Percentiles rank a stretch among this genome's conserved stretches.
phyloP scores from a whole-genome alignment of 2,797 vertebrate genomes.

The Hyperoplus lanceolatus region DNA sequence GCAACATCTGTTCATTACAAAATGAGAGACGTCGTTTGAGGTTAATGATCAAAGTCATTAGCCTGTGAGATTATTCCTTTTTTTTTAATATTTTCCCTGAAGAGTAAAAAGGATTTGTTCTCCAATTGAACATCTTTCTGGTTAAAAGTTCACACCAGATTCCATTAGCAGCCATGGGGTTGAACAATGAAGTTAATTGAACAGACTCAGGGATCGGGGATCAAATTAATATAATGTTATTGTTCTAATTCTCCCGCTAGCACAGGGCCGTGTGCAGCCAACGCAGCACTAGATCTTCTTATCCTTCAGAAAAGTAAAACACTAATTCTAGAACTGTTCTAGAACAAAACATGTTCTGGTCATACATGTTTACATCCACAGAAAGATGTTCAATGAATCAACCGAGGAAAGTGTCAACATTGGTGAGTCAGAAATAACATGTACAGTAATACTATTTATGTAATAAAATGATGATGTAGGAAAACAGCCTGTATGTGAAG shows the following conservation, averaged over 20 bases:
- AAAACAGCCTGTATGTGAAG: background rate
- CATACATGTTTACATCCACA: background rate
- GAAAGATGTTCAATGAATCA: background rate
- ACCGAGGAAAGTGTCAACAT: background rate
- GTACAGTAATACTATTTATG: no score
- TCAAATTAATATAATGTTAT: background rate
- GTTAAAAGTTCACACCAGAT: conserved; percentile 8
- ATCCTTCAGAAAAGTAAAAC: no score
- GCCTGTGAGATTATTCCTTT: conserved; percentile 17
- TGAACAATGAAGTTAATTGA: background rate
- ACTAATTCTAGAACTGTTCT: no score
- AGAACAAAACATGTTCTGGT: background rate
- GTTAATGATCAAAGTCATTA: conserved; percentile 24
- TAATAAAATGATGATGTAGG: background rate
- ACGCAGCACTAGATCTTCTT: background rate
- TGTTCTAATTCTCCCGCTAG: background rate
- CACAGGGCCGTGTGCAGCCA: background rate
- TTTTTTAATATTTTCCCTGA: background rate
- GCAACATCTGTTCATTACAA: conserved; percentile 17
- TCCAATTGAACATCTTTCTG: conserved; percentile 12
- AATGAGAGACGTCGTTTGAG: background rate
- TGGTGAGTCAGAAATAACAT: background rate
- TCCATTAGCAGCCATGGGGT: background rate
- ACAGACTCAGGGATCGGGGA: background rate
- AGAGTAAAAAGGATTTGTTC: background rate